A percentile compares a stretch with the other conserved stretches of the same genome.
Conservation (phyloP, 2,113 vertebrate species). For the Rhabdornis inornatus region DNA sequence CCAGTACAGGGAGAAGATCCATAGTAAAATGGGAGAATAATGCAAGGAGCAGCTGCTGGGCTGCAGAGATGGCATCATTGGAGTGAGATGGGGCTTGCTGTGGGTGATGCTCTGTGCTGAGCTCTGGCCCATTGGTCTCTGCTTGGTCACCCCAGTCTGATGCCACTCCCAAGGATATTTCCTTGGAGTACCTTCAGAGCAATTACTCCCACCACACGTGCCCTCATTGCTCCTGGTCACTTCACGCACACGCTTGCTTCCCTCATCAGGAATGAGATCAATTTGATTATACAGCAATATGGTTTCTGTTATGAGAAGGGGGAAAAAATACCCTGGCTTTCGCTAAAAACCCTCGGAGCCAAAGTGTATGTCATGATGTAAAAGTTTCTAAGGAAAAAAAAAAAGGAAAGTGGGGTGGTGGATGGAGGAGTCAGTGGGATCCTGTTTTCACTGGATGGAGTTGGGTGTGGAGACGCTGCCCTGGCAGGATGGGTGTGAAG, state of each 20-base stretch:
- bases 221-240: not conserved
- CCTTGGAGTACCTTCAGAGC: not conserved
- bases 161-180: not conserved
- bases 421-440: not conserved
- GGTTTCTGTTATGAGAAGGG: slow-evolving; percentile 1
- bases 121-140: not conserved
- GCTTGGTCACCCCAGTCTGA: not conserved
- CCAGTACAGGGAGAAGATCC: not conserved
- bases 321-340: slow-evolving; percentile 15
- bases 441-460: not conserved
- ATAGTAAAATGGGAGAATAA: not conserved
- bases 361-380: slow-evolving; percentile 39
- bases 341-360: not conserved
- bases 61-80: not conserved
- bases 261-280: not conserved
- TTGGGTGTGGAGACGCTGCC: not conserved
- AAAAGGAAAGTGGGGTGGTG: not conserved
- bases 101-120: not conserved
- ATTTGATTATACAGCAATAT: slow-evolving; percentile 37
- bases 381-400: not conserved
- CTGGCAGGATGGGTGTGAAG: not conserved
- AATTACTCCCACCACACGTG: not conserved
- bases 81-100: not conserved
- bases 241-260: not conserved
- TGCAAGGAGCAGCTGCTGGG: not conserved